Base-by-base conservation (phyloP, 2,888 invertebrate genomes). In the Cybosia mesomella region DNA sequence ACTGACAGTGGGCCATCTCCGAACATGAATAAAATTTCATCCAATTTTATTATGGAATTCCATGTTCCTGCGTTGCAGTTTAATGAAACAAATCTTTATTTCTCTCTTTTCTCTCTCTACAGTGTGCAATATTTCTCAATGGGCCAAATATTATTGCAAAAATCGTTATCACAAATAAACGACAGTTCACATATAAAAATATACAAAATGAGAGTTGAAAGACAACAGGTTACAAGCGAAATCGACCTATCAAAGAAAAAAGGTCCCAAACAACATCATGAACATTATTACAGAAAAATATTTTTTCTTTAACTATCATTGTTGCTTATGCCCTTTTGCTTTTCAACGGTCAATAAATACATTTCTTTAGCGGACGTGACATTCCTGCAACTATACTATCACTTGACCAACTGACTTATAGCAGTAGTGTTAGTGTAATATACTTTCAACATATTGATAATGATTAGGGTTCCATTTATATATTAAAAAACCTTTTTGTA, bases 361-460 rank as follows among this genome's bases (percentile, higher is more conserved):
- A 49, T n/a, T 49, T 49, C 49, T 49, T 49, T 57, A 57, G 28
- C 5, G 49, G 39, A 69, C 79, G 79, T 79, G 79, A 75, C 65
- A 21, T 73, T 70, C 43, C 54, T 53, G 10, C 1, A 62, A 55
- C 13, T 49, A 0, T 4, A 10, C 18, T 68, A 73, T 73, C 72
- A 24, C 61, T 77, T 77, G 73, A 77, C 77, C 77, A 77, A 72
- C 69, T 79, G 71, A 69, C 79, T 39, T 55, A 67, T 28, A 73
- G 67, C 2, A 65, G 64, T 54, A 67, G 22, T 34, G 11, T 64
- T 75, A 68, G 55, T 69, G 53, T 32, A 77, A 77, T 24, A 24
- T 55, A 61, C 66, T 75, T 77, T 73, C 62, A 59, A 53, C 68
- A 79, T 62, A 64, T 39, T 70, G 66, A 75, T 71, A 66, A 34